These are phyloP conservation scores for Epicauta chinensis DNA, from an alignment of 1,140 invertebrate genomes.

Conservation along the genomic window DNA sequence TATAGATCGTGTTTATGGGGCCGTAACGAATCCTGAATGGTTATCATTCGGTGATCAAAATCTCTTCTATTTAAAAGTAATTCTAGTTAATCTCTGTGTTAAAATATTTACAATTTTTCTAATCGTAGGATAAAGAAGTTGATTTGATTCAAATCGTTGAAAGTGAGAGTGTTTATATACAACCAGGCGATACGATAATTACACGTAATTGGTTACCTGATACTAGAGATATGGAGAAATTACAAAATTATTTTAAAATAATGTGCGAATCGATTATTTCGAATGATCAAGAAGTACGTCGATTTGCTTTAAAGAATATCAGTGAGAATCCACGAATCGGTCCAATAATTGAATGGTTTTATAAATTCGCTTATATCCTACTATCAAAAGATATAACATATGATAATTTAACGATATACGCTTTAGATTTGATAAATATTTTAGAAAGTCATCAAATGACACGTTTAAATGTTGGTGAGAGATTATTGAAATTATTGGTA, in stretches of 20 bases:
- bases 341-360: slow-evolving; percentile 38
- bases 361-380: slow-evolving; percentile 38
- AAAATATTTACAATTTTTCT: background rate
- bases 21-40: slow-evolving; percentile 30
- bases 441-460: slow-evolving; percentile 34
- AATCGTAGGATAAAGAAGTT: slow-evolving; percentile 34
- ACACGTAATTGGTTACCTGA: slow-evolving; percentile 29
- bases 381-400: slow-evolving; percentile 37
- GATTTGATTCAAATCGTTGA: slow-evolving; percentile 34
- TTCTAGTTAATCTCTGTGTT: slow-evolving; percentile 1
- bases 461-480: slow-evolving; percentile 26
- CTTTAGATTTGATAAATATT: slow-evolving; percentile 32
- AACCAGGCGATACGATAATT: slow-evolving; percentile 28
- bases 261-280: slow-evolving; percentile 32
- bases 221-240: slow-evolving; percentile 16
- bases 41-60: slow-evolving; percentile 30
- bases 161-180: slow-evolving; percentile 24
- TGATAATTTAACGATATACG: slow-evolving; percentile 30
- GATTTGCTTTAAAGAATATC: slow-evolving; percentile 33
- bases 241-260: slow-evolving; percentile 33
- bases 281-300: slow-evolving; percentile 25
- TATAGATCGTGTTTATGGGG: slow-evolving; percentile 38
- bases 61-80: slow-evolving; percentile 32
- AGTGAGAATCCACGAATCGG: slow-evolving; percentile 33
- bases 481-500: slow-evolving; percentile 35